Percentiles rank a stretch among this genome's conserved stretches.
phyloP scores from a whole-genome alignment of 2,888 invertebrate genomes.

The Melangyna quadrimaculata region DNA sequence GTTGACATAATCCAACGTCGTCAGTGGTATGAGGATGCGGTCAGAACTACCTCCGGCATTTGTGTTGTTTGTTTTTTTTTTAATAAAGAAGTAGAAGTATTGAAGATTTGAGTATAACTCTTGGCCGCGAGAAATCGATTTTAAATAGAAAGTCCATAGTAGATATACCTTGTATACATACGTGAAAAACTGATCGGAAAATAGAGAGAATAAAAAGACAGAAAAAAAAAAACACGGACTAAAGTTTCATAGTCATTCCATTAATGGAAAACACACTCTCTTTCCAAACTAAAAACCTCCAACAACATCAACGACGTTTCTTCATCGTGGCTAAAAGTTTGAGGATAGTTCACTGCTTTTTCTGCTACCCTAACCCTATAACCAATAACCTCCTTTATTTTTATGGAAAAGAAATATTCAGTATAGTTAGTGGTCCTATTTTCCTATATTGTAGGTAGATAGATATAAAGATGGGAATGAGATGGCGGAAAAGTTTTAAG shows the following conservation, averaged over 20 bases:
- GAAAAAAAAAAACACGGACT: slow-evolving; percentile 6
- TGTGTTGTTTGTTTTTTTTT: slow-evolving; percentile 22
- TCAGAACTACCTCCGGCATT: slow-evolving; percentile 59
- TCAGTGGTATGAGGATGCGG: slow-evolving; percentile 69
- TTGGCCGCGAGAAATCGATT: slow-evolving; percentile 53
- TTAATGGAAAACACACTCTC: slow-evolving; percentile 60
- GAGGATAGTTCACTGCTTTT: slow-evolving; percentile 16
- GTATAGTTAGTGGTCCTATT: neutral
- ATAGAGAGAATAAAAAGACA: neutral
- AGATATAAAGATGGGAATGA: neutral
- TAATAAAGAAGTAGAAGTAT: neutral
- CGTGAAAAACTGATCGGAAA: neutral
- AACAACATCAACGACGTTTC: slow-evolving; percentile 4
- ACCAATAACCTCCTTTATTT: neutral
- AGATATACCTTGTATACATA: neutral
- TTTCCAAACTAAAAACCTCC: slow-evolving; percentile 38
- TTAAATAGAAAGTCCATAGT: slow-evolving; percentile 14
- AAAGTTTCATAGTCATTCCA: slow-evolving; percentile 66
- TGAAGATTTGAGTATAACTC: neutral
- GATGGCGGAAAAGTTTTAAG: slow-evolving; percentile 42
- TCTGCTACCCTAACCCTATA: neutral
- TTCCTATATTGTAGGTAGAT: neutral
- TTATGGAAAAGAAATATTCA: slow-evolving; percentile 10
- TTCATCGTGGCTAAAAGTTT: slow-evolving; percentile 54
- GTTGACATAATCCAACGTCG: slow-evolving; percentile 70